These are phyloP conservation scores for Bos javanicus DNA, from an alignment of 2,113 vertebrate species.

Conservation along the genomic window DNA sequence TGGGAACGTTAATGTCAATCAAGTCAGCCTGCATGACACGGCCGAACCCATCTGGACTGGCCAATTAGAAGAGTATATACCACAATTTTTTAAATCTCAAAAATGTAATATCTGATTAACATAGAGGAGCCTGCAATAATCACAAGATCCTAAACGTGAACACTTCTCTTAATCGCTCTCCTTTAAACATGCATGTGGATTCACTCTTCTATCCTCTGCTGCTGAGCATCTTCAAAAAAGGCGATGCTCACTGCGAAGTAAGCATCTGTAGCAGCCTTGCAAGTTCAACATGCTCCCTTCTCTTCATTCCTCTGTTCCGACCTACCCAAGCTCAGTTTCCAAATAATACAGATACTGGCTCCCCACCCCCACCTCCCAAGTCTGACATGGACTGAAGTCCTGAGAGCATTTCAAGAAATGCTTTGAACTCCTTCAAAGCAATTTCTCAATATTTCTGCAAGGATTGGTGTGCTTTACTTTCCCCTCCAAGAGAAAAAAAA, in stretches of 20 bases:
- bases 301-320: background rate
- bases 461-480: background rate
- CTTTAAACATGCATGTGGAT: rapidly evolving
- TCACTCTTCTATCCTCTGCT: too few species aligned
- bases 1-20: background rate
- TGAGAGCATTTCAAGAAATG: slow-evolving; percentile 65
- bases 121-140: background rate
- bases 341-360: background rate
- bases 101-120: background rate
- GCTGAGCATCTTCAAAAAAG: background rate
- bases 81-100: background rate
- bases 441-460: slow-evolving; percentile 26
- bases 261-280: rapidly evolving
- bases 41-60: background rate
- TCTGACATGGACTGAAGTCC: rapidly evolving
- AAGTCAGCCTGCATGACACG: background rate
- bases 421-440: background rate
- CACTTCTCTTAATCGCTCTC: too few species aligned
- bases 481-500: background rate
- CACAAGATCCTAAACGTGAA: background rate
- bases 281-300: too few species aligned
- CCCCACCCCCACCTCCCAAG: background rate
- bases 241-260: rapidly evolving
- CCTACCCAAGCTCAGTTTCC: background rate
- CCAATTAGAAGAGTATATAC: background rate